phyloP scores from a whole-genome alignment of 2,113 vertebrate species.

The Pangasianodon gigas region DNA sequence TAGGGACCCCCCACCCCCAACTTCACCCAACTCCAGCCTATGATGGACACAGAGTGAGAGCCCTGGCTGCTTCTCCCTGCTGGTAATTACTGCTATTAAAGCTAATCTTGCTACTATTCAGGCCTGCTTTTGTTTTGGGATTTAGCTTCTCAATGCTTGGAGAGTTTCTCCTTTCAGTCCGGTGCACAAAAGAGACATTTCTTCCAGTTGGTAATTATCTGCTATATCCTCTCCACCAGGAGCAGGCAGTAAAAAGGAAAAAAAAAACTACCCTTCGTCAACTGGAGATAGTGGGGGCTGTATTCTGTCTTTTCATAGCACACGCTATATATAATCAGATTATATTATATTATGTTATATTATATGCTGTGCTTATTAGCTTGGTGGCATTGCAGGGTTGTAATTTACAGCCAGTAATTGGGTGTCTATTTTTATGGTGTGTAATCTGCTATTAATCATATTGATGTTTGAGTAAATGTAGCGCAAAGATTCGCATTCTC shows the following conservation, averaged over 20 bases:
- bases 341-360: conserved; percentile 13
- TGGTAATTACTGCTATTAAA: conserved; percentile 77
- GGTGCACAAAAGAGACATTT: conserved; percentile 71
- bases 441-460: conserved; percentile 76
- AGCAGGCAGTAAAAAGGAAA: conserved; percentile 59
- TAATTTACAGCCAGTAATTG: conserved; percentile 78
- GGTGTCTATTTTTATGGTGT: conserved; percentile 75
- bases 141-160: conserved; percentile 76
- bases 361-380: conserved; percentile 75
- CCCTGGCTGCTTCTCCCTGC: conserved; percentile 63
- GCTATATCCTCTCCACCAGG: conserved; percentile 71
- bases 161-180: conserved; percentile 77
- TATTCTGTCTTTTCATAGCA: conserved; percentile 43
- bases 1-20: conserved; percentile 50
- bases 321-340: conserved; percentile 60
- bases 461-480: conserved; percentile 77
- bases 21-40: conserved; percentile 69
- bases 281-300: conserved; percentile 38
- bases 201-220: conserved; percentile 75
- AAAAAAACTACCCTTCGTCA: conserved; percentile 51
- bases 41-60: conserved; percentile 74
- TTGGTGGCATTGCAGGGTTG: conserved; percentile 70
- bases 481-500: conserved; percentile 70
- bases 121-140: conserved; percentile 78
- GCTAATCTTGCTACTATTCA: conserved; percentile 74